These are phyloP conservation scores for Asobara japonica DNA, from an alignment of 1,140 invertebrate genomes.

Conservation along the genomic window DNA sequence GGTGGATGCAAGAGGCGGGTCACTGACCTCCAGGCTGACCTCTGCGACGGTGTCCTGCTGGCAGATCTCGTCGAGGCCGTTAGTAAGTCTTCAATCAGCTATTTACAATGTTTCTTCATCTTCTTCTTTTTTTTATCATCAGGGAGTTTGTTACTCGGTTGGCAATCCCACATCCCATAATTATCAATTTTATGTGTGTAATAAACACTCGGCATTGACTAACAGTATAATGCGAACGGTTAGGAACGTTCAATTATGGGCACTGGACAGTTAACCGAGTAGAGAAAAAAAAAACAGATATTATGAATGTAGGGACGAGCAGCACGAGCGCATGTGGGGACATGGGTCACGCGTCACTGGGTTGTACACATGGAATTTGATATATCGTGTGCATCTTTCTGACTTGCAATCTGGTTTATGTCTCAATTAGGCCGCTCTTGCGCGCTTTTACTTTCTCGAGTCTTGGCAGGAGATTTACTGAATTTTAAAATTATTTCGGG, in stretches of 20 bases:
- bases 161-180: not conserved
- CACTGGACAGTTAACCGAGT: conserved; percentile 24
- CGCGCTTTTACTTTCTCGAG: not conserved
- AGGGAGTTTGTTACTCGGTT: not conserved
- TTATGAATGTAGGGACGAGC: not conserved
- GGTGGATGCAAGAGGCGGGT: conserved; percentile 85
- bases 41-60: conserved; percentile 89
- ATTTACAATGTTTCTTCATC: conserved; percentile 20
- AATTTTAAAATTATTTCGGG: too few relatives aligned
- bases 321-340: not conserved
- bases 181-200: not conserved
- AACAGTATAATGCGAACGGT: conserved; percentile 21
- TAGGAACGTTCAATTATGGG: conserved; percentile 19
- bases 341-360: conserved; percentile 39
- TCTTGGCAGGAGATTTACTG: not conserved
- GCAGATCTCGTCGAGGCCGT: conserved; percentile 95
- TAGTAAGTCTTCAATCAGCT: conserved; percentile 75
- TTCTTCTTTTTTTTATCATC: too few relatives aligned
- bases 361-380: conserved; percentile 30
- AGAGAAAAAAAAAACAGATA: not conserved
- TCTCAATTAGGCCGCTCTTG: not conserved
- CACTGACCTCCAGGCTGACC: conserved; percentile 85
- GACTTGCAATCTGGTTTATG: not conserved
- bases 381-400: not conserved
- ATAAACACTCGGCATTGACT: not conserved